Conservation (phyloP, 2,797 vertebrate species). For the Girardinus metallicus region DNA sequence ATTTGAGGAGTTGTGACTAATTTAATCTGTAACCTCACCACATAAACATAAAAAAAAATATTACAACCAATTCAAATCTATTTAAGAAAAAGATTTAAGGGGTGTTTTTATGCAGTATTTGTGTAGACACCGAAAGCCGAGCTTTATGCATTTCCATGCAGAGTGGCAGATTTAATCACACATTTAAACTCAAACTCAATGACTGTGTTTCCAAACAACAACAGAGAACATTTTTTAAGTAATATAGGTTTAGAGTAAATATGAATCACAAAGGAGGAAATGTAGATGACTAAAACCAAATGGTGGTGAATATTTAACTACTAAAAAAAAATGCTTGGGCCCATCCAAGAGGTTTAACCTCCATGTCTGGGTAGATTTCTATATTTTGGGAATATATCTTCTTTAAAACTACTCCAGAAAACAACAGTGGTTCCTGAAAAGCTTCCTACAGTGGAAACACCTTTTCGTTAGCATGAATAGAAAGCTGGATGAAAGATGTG, state of each 20-base stretch:
- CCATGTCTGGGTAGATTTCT: too few relatives aligned
- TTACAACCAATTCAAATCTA: not conserved
- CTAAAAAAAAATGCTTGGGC: too few relatives aligned
- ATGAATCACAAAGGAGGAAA: not conserved
- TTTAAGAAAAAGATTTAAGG: not conserved
- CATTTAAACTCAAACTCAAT: not conserved
- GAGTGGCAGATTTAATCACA: not conserved
- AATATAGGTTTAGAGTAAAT: not conserved
- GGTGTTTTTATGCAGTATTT: not conserved
- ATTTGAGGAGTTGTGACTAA: not conserved
- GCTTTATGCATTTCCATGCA: not conserved
- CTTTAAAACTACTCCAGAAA: not conserved
- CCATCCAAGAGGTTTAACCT: too few relatives aligned
- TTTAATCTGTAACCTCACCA: not conserved
- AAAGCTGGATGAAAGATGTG: not conserved
- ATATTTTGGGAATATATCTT: too few relatives aligned
- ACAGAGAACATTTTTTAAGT: not conserved
- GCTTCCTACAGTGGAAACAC: not conserved
- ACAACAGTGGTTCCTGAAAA: not conserved
- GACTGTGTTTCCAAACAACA: not conserved
- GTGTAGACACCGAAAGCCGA: not conserved
- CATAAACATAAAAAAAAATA: not conserved
- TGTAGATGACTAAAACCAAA: too few relatives aligned
- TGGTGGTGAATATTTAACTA: too few relatives aligned
- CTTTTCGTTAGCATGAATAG: not conserved